A percentile compares a stretch with the other conserved stretches of the same genome.
These are phyloP conservation scores for Actenoides hombroni DNA, from an alignment of 2,113 vertebrate genomes.

Conservation along the genomic window DNA sequence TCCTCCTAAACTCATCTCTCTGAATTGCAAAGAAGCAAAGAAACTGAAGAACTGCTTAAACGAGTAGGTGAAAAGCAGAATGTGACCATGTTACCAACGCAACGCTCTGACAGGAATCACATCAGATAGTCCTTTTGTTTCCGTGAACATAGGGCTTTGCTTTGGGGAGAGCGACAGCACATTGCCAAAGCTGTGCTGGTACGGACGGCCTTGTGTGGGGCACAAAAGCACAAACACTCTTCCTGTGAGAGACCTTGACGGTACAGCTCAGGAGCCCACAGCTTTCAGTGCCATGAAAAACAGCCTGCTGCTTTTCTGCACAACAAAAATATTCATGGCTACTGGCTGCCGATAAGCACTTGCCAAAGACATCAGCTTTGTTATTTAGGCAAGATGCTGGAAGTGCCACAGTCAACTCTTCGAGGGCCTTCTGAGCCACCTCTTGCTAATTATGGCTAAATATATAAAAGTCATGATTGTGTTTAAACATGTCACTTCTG, in stretches of 20 bases:
- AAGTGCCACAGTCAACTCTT: neutral
- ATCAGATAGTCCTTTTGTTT: neutral
- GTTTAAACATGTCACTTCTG: neutral
- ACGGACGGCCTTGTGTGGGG: neutral
- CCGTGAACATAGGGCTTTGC: neutral
- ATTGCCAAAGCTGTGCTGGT: neutral
- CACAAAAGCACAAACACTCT: neutral
- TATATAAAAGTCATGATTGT: neutral
- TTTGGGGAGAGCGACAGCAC: neutral
- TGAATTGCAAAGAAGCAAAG: neutral
- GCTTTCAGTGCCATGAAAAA: neutral
- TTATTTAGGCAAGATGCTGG: neutral
- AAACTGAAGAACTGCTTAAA: neutral
- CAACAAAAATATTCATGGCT: neutral
- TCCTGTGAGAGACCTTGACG: neutral
- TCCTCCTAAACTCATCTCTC: neutral
- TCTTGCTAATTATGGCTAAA: neutral
- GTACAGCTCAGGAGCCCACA: neutral
- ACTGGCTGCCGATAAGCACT: neutral
- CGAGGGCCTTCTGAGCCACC: neutral
- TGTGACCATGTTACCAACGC: neutral
- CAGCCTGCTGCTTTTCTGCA: conserved; percentile 14
- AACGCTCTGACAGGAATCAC: neutral
- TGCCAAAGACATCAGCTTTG: neutral
- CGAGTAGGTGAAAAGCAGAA: neutral